phyloP scores from a whole-genome alignment of 2,888 invertebrate genomes.

The Drosophila monieri region DNA sequence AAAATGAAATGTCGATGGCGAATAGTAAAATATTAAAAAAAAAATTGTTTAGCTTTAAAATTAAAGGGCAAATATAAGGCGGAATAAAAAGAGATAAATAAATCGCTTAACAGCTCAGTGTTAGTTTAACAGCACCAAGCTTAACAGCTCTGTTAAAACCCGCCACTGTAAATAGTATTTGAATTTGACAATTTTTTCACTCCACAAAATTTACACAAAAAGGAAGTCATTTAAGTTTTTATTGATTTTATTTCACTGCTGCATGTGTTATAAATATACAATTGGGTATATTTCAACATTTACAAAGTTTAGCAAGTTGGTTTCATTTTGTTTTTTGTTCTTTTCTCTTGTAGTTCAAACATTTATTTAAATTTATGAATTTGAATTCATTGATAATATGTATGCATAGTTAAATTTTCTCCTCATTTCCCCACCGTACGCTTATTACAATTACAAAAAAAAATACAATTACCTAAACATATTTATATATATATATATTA shows the following conservation, averaged over 20 bases:
- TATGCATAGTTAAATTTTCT: slow-evolving; percentile 42
- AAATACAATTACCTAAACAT: slow-evolving; percentile 56
- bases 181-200: neutral
- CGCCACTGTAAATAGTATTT: neutral
- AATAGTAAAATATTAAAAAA: neutral
- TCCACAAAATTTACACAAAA: slow-evolving; percentile 16
- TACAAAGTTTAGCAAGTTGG: slow-evolving; percentile 60
- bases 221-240: slow-evolving; percentile 61
- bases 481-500: slow-evolving; percentile 40
- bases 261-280: slow-evolving; percentile 64
- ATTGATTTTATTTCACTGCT: slow-evolving; percentile 56
- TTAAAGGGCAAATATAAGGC: neutral
- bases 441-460: slow-evolving; percentile 63
- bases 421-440: slow-evolving; percentile 18
- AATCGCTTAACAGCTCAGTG: neutral
- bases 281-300: slow-evolving; percentile 69
- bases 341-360: slow-evolving; percentile 57
- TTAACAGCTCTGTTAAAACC: slow-evolving; percentile 1
- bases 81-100: neutral
- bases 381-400: slow-evolving; percentile 73
- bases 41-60: neutral
- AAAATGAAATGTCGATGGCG: neutral
- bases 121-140: neutral
- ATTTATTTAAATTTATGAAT: slow-evolving; percentile 66
- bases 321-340: slow-evolving; percentile 19